phyloP scores from a whole-genome alignment of 2,797 vertebrate species.

The Pelochelys cantorii region DNA sequence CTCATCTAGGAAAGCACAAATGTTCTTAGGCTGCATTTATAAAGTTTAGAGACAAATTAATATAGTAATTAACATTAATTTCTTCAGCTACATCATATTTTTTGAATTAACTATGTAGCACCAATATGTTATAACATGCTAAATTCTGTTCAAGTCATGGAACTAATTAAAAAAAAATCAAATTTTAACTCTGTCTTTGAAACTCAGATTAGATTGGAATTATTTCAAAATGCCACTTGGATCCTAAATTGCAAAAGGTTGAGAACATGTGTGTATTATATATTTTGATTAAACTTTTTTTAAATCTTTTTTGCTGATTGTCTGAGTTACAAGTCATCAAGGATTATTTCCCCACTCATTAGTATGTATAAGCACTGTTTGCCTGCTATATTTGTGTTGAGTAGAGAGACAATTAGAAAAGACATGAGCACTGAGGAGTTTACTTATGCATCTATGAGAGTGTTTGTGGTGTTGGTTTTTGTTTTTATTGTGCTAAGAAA shows the following conservation, averaged over 20 bases:
- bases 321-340: neutral
- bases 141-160: neutral
- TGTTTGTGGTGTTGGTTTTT: neutral
- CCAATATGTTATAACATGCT: neutral
- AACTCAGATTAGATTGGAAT: neutral
- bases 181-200: neutral
- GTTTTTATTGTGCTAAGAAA: fast-evolving
- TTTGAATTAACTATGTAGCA: neutral
- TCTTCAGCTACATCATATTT: neutral
- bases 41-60: neutral
- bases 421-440: neutral
- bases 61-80: neutral
- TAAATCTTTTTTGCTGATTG: neutral
- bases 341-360: neutral
- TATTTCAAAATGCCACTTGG: neutral
- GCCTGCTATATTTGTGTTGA: neutral
- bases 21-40: neutral
- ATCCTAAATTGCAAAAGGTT: neutral
- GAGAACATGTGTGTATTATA: neutral
- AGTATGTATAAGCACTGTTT: neutral
- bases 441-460: neutral
- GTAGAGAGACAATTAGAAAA: neutral
- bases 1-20: neutral
- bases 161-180: neutral
- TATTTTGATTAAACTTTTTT: neutral